Evolutionary conservation across 1,140 invertebrate species (phyloP).

Genomic region (Charaxes varanes): DNA sequence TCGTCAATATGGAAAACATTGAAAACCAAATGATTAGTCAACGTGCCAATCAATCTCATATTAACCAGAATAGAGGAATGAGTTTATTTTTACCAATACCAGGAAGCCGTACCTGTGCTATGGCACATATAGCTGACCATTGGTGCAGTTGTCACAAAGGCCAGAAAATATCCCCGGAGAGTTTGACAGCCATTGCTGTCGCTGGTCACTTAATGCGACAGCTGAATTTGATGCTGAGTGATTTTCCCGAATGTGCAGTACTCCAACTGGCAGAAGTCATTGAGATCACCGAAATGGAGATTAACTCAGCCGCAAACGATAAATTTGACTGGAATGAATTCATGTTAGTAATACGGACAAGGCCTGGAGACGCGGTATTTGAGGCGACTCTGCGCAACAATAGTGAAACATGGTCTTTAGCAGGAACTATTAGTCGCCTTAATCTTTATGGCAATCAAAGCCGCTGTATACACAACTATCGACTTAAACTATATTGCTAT

Average conservation of each 20-base stretch:
- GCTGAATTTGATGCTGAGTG: conserved; percentile 78
- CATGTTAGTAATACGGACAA: conserved; percentile 78
- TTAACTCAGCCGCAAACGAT: conserved; percentile 36
- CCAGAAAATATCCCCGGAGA: conserved; percentile 55
- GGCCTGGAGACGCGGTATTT: conserved; percentile 82
- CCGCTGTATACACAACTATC: conserved; percentile 82
- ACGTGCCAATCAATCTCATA: conserved; percentile 26
- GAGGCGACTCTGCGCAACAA: conserved; percentile 80
- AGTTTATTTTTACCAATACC: conserved; percentile 84
- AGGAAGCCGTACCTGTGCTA: conserved; percentile 80
- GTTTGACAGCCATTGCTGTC: conserved; percentile 62
- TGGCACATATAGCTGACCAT: conserved; percentile 82
- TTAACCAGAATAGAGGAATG: conserved; percentile 72
- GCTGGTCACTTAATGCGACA: conserved; percentile 75
- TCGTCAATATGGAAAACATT: conserved; percentile 38
- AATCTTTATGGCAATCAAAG: conserved; percentile 88
- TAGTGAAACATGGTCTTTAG: conserved; percentile 55
- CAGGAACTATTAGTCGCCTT: conserved; percentile 83
- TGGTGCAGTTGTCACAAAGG: conserved; percentile 87
- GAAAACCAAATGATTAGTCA: conserved; percentile 30
- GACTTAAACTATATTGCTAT: conserved; percentile 86
- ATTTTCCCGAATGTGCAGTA: conserved; percentile 76
- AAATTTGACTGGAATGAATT: conserved; percentile 75
- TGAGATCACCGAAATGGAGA: conserved; percentile 69
- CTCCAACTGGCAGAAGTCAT: conserved; percentile 74